Evolutionary conservation across 2,797 vertebrate genomes (phyloP), one percentile per base, ranked within the genome.

Genomic region (Anolis apletophallus): DNA sequence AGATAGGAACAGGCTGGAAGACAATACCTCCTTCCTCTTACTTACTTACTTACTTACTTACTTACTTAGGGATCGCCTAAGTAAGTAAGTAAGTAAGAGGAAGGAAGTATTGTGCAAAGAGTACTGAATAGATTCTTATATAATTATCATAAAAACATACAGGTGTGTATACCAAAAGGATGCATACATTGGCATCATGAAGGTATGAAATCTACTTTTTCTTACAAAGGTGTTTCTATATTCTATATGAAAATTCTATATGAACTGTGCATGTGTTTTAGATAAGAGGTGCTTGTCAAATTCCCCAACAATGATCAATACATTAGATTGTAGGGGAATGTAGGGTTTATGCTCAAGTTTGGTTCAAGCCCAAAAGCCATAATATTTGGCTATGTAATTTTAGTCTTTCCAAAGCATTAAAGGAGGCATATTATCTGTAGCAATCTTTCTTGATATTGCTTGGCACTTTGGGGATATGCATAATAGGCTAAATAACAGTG

Each of bases 381-480:
- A 12, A 0, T 74, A 11, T 81, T 21, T 75, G 8, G 79, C 79
- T 79, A 64, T 90, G 34, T 61, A 93, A 90, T 79, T 90, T 91
- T 91, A 95, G 87, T 93, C 80, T 92, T 91, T 89, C 93, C 86
- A 86, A 83, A 85, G 92, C 89, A 76, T 80, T 74, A 93, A 87
- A 11, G 17, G 59, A 83, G 81, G 75, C 88, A 88, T 12, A 29
- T 85, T 93, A 90, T 93, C 83, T 94, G 92, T 88, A 72, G 91
- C 74, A 91, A 83, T 88, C 84, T 92, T 74, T 80, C 17, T 59
- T 54, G 40, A 93, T 87, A 92, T 0, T 12, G 88, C 92, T 93
- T 92, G 90, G 40, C 89, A 89, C 82, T 92, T 91, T 94, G 90
- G 94, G 93, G 93, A 93, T 95, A 94, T 93, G 88, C 85, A 85